Conservation (phyloP, 1,140 invertebrate genomes). For the Caenorhabditis inopinata region DNA sequence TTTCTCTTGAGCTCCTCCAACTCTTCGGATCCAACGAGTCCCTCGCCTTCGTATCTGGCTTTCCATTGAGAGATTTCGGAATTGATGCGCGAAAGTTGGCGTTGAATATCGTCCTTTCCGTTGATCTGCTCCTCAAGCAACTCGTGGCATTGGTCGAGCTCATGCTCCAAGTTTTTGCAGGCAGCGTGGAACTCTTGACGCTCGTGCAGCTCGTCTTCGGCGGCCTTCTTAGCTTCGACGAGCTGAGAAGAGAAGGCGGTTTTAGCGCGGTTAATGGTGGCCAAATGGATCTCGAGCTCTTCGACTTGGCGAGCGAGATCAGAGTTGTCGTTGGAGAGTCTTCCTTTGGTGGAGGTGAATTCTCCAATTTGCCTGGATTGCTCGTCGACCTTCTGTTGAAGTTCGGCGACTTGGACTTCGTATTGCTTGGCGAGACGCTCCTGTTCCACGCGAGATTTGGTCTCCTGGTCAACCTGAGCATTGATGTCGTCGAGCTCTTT, state of each 20-base stretch:
- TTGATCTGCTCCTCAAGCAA: conserved; percentile 88
- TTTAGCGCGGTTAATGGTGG: conserved; percentile 92
- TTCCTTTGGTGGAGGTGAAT: conserved; percentile 91
- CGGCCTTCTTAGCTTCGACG: conserved; percentile 91
- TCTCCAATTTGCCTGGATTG: conserved; percentile 88
- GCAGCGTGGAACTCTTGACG: conserved; percentile 64
- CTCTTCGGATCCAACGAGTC: conserved; percentile 87
- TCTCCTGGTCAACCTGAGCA: conserved; percentile 92
- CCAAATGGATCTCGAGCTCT: conserved; percentile 92
- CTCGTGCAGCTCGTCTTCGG: conserved; percentile 80
- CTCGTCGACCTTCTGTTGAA: conserved; percentile 90
- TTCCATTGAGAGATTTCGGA: conserved; percentile 83
- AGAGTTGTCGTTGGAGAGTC: conserved; percentile 89
- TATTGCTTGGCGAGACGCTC: conserved; percentile 97
- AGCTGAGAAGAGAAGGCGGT: conserved; percentile 86
- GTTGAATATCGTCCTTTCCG: conserved; percentile 73
- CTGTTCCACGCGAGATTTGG: conserved; percentile 96
- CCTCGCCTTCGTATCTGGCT: conserved; percentile 91
- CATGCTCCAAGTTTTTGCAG: conserved; percentile 83
- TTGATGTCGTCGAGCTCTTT: conserved; percentile 80
- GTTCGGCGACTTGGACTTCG: conserved; percentile 79
- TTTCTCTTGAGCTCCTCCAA: conserved; percentile 96
- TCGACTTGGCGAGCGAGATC: conserved; percentile 89
- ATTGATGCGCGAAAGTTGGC: conserved; percentile 75
- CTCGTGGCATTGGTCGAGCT: conserved; percentile 92